phyloP scores from a whole-genome alignment of 2,797 vertebrate species.

The Diglossa cyanea region DNA sequence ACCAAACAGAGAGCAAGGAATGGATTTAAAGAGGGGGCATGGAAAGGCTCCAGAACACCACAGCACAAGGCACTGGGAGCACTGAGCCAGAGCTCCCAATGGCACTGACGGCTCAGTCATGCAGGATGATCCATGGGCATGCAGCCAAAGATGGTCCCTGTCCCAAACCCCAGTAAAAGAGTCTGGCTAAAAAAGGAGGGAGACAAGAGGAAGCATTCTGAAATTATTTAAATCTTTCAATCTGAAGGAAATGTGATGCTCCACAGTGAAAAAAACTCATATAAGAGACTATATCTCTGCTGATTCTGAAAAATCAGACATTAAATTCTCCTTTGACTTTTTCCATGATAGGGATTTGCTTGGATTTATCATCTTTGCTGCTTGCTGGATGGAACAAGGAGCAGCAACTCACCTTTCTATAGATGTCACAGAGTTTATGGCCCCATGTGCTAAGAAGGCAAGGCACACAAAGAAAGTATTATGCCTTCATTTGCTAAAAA shows the following conservation, averaged over 20 bases:
- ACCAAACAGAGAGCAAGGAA: not conserved
- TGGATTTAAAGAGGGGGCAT: not conserved
- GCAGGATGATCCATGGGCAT: not conserved
- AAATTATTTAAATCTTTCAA: not conserved
- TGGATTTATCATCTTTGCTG: not conserved
- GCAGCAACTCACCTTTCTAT: not conserved
- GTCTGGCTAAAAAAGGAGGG: not conserved
- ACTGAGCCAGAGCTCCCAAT: not conserved
- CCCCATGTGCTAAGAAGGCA: not conserved
- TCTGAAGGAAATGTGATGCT: not conserved
- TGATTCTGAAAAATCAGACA: not conserved
- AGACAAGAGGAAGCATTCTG: not conserved
- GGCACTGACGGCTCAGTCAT: not conserved
- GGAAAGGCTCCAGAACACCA: not conserved
- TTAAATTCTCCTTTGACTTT: not conserved
- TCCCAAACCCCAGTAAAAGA: not conserved
- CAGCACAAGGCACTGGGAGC: not conserved
- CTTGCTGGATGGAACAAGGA: not conserved
- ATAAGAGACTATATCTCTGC: not conserved
- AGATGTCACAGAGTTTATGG: not conserved
- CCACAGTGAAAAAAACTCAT: not conserved
- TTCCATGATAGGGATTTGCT: not conserved
- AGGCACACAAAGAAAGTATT: not conserved
- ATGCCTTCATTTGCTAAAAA: constrained; percentile 1
- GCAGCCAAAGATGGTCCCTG: not conserved